Base-by-base conservation (phyloP, 2,113 vertebrate genomes). In the Heliornis fulica region DNA sequence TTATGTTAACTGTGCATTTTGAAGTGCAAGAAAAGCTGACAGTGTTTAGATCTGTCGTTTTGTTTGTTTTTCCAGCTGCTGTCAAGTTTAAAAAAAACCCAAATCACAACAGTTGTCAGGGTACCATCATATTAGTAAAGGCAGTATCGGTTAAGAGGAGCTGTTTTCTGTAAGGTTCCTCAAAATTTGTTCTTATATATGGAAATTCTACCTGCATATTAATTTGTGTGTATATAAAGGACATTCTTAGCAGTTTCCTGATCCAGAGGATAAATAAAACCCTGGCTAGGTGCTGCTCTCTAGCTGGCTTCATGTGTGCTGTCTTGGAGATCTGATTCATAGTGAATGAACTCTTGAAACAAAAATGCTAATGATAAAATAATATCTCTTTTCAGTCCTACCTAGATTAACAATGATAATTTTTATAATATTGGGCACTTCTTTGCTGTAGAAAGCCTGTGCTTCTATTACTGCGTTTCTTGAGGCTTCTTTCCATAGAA, bases 1-100 rank as follows among this genome's bases (percentile, higher is more conserved):
- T 91, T 94, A 80, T 2, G 3, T 87, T 85, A 81, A 74, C 43
- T 61, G 2, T 57, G 50, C 23, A 4, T 94, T 92, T 89, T 86
- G 74, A 95, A 91, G 48, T 89, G 71, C 78, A 81, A 74, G 60
- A 45, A 89, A 83, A 77, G 40, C 53, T 87, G 83, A 17, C 64
- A 54, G 10, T 57, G 36, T 86, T 82, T 91, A 86, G 34, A 22
- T 66, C 57, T 84, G 6, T n/a, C 0, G 0, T 85, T 46, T 22
- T 77, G 31, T 95, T 91, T 91, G 57, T 51, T 86, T 90, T 91
- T 83, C 46, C 65, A 92, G 86, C 50, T 83, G 41, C 45, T 82
- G 28, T 64, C 29, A 77, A 89, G 21, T 65, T 94, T 41, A 4
- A 41, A 80, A 79, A 41, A 80, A 79, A n/a, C n/a, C n/a, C n/a